Conservation (phyloP, 2,888 invertebrate genomes). For the Nomada goodeniana region DNA sequence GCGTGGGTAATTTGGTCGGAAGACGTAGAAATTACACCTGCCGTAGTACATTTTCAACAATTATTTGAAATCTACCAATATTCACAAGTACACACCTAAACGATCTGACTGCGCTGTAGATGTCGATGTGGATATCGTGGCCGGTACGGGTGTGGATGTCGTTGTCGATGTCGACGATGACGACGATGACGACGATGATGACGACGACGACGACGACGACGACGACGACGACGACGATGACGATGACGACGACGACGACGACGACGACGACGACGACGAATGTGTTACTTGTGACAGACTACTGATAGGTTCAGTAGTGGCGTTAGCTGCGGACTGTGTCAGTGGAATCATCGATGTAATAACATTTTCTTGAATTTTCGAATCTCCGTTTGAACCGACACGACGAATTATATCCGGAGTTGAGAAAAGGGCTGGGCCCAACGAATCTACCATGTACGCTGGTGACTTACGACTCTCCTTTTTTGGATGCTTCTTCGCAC, state of each 20-base stretch:
- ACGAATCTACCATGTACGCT: conserved; percentile 85
- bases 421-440: conserved; percentile 89
- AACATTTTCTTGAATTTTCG: conserved; percentile 79
- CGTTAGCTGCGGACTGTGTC: conserved; percentile 67
- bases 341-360: conserved; percentile 73
- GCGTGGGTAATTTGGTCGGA: conserved; percentile 19
- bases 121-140: background rate
- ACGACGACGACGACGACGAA: background rate
- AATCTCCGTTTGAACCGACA: conserved; percentile 86
- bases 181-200: background rate
- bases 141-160: conserved; percentile 1
- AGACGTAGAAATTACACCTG: conserved; percentile 20
- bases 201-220: background rate
- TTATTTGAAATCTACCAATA: background rate
- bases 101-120: background rate
- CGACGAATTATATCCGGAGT: conserved; percentile 92
- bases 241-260: background rate
- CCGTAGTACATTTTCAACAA: background rate
- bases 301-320: conserved; percentile 37
- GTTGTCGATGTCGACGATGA: background rate
- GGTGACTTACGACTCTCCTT: conserved; percentile 86
- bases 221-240: background rate
- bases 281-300: conserved; percentile 8
- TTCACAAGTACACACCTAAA: conserved; percentile 1
- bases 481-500: conserved; percentile 78